Evolutionary conservation across 2,113 vertebrate species (phyloP).

Genomic region (Rostratula benghalensis): DNA sequence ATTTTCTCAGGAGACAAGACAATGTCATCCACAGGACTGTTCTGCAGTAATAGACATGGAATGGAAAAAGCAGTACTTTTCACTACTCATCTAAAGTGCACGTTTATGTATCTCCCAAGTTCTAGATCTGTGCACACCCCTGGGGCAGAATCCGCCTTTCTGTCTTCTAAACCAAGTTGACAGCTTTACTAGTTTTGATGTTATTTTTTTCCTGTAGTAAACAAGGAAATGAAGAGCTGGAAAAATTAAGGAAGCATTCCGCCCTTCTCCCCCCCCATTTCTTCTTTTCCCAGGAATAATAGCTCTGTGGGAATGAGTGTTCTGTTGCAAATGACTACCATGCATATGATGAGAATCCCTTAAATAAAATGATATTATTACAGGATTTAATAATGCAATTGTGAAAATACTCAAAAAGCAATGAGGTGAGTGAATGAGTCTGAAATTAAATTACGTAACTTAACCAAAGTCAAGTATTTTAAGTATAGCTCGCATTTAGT

Average conservation of each 20-base stretch:
- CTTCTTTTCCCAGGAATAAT: background rate
- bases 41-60: background rate
- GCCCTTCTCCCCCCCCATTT: background rate
- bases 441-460: background rate
- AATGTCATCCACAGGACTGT: background rate
- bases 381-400: background rate
- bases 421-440: background rate
- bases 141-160: background rate
- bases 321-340: background rate
- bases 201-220: background rate
- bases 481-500: background rate
- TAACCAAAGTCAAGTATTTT: background rate
- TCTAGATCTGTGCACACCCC: background rate
- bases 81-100: background rate
- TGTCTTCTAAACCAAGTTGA: background rate
- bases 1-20: background rate
- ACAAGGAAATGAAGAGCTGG: background rate
- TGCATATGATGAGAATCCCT: background rate
- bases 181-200: background rate
- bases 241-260: background rate
- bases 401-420: background rate
- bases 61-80: background rate
- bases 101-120: background rate
- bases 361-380: conserved; percentile 28
- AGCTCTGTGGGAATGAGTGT: background rate